These are phyloP conservation scores for Rhyacichthys aspro DNA, from an alignment of 2,797 vertebrate species.

Conservation along the genomic window DNA sequence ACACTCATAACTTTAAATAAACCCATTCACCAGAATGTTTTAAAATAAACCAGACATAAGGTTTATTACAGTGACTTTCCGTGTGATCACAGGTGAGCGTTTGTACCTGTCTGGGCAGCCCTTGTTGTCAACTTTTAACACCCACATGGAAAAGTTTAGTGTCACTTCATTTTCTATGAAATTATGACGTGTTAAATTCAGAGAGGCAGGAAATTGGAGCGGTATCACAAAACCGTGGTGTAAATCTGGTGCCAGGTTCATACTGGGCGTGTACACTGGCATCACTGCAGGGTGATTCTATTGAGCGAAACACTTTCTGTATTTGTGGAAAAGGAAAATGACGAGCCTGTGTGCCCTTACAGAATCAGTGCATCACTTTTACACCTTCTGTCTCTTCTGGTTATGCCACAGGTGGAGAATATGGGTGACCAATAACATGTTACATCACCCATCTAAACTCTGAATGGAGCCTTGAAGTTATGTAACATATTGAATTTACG, in stretches of 20 bases:
- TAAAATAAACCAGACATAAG: not conserved
- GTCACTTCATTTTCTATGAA: slow-evolving; percentile 18
- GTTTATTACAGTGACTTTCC: slow-evolving; percentile 17
- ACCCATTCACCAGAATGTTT: slow-evolving; percentile 2
- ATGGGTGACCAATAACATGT: not conserved
- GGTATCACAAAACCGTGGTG: not conserved
- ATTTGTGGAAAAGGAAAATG: slow-evolving; percentile 25
- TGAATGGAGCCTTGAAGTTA: no score
- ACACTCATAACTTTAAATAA: slow-evolving; percentile 11
- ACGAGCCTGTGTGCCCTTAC: not conserved
- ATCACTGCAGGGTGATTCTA: slow-evolving; percentile 33
- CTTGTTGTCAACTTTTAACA: not conserved
- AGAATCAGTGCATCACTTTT: slow-evolving; percentile 3
- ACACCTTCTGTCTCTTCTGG: slow-evolving; percentile 1
- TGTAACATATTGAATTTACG: no score
- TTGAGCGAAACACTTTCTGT: slow-evolving; percentile 21
- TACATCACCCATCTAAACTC: not conserved
- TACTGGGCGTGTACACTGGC: slow-evolving; percentile 44
- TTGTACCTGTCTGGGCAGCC: slow-evolving; percentile 1
- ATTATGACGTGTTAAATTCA: slow-evolving; percentile 10
- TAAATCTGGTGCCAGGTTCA: slow-evolving; percentile 21
- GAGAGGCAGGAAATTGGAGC: slow-evolving; percentile 31
- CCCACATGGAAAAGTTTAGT: slow-evolving; percentile 18
- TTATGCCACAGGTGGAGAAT: not conserved
- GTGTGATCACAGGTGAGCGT: slow-evolving; percentile 14